phyloP scores from a whole-genome alignment of 2,797 vertebrate species.

The Saxicola maurus region DNA sequence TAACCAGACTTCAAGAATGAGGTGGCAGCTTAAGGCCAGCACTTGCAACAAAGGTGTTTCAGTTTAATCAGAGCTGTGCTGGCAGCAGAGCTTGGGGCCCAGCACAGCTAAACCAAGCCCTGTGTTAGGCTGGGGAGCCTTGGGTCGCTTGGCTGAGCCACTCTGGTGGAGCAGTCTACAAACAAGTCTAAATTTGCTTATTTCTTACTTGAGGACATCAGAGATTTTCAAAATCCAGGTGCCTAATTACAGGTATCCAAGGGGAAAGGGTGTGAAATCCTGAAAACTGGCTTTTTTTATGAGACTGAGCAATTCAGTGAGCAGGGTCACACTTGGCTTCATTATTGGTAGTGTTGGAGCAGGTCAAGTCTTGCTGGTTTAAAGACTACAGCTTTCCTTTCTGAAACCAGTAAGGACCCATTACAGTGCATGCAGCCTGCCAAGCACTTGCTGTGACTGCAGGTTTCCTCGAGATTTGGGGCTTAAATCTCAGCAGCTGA shows the following conservation, averaged over 20 bases:
- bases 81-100: not conserved
- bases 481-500: not conserved
- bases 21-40: not conserved
- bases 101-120: not conserved
- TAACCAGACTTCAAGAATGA: not conserved
- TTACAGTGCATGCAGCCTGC: not conserved
- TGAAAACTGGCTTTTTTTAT: not conserved
- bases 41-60: not conserved
- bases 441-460: not conserved
- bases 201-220: not conserved
- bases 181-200: not conserved
- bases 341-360: not conserved
- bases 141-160: fast-evolving
- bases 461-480: not conserved
- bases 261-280: not conserved
- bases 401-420: fast-evolving
- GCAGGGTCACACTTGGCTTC: not conserved
- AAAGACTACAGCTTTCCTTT: not conserved
- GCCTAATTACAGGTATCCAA: not conserved
- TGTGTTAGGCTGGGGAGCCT: not conserved
- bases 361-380: not conserved
- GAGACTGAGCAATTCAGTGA: not conserved
- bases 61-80: not conserved
- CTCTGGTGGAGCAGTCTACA: not conserved
- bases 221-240: not conserved